phyloP scores from a whole-genome alignment of 2,888 invertebrate species.

The Lumbricus terrestris region DNA sequence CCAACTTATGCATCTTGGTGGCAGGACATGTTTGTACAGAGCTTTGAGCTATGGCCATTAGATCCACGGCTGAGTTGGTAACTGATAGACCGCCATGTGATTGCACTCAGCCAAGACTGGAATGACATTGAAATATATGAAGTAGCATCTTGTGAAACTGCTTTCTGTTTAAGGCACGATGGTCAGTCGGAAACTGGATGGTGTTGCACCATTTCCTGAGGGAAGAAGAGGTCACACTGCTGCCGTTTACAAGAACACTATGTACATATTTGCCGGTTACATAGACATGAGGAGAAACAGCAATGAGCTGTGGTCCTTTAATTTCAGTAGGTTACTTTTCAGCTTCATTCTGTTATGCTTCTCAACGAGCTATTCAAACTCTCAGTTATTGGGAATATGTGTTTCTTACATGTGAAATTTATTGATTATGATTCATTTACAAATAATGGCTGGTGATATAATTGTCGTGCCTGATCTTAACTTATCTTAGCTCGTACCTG shows the following conservation, averaged over 20 bases:
- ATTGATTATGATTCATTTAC: background rate
- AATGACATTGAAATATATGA: background rate
- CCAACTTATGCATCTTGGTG: too few species aligned
- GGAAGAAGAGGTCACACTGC: conserved; percentile 82
- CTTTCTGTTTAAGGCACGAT: background rate
- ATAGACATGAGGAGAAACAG: conserved; percentile 80
- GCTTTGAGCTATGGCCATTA: too few species aligned
- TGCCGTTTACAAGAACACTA: conserved; percentile 73
- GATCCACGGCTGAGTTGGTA: too few species aligned
- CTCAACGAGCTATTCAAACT: background rate
- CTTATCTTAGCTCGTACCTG: too few species aligned
- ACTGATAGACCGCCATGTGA: too few species aligned
- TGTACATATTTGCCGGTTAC: conserved; percentile 85
- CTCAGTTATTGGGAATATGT: background rate
- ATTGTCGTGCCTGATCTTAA: too few species aligned
- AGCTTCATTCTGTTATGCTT: background rate
- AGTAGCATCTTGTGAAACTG: background rate
- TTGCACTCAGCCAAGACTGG: background rate
- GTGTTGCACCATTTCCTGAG: conserved; percentile 62
- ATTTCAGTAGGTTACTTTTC: conserved; percentile 69
- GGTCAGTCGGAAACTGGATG: conserved; percentile 10
- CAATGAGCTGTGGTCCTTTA: conserved; percentile 82
- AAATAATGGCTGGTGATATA: background rate
- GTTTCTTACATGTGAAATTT: too few species aligned
- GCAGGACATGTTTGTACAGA: too few species aligned